Percentiles rank a stretch among this genome's conserved stretches.
phyloP scores from a whole-genome alignment of 2,113 vertebrate species.

The Grallaria varia region DNA sequence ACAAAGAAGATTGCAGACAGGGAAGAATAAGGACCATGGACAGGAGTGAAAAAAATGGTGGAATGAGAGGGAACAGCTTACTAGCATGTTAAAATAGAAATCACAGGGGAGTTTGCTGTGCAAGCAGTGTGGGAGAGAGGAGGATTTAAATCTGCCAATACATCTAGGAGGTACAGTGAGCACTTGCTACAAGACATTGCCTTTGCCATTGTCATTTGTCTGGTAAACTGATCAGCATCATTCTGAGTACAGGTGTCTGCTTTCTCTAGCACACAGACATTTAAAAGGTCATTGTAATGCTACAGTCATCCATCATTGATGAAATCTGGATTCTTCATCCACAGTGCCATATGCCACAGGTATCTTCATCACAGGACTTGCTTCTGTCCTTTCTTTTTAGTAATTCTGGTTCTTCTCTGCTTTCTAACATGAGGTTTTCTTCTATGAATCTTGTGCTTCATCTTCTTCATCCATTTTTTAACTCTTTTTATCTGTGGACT shows the following conservation, averaged over 20 bases:
- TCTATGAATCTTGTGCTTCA: background rate
- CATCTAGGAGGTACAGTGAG: background rate
- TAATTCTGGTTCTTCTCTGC: background rate
- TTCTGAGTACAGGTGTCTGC: background rate
- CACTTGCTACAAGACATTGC: background rate
- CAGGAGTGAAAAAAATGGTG: background rate
- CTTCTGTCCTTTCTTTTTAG: background rate
- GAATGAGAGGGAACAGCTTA: background rate
- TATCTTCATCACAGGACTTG: background rate
- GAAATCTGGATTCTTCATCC: background rate
- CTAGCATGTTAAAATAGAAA: background rate
- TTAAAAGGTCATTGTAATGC: background rate
- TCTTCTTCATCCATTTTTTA: slow-evolving; percentile 61
- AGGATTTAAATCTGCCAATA: background rate
- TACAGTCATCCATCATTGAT: background rate
- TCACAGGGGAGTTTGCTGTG: background rate
- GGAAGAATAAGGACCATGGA: background rate
- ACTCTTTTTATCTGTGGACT: slow-evolving; percentile 57
- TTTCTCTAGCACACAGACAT: background rate
- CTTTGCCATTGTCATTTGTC: background rate
- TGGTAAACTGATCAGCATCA: accelerated
- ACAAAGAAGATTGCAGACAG: background rate
- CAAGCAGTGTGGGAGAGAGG: background rate
- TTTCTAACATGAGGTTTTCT: background rate
- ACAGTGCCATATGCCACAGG: accelerated